A percentile compares a stretch with the other conserved stretches of the same genome.
These are phyloP conservation scores for Amiota mariae DNA, from an alignment of 2,888 invertebrate species.

Conservation along the genomic window DNA sequence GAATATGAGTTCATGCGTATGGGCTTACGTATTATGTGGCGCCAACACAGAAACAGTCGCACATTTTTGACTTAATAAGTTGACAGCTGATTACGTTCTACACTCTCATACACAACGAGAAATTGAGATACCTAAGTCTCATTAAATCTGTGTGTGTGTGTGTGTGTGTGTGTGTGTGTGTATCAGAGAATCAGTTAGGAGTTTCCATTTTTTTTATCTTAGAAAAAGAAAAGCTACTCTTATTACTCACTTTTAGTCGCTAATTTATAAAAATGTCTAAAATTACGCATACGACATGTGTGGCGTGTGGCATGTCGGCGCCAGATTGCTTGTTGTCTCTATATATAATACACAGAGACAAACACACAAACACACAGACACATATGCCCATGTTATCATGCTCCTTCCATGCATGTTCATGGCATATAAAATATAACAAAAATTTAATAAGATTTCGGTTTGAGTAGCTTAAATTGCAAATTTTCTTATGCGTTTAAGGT, in stretches of 20 bases:
- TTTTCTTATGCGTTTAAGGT: conserved; percentile 13
- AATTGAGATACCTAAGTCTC: background rate
- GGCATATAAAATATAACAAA: background rate
- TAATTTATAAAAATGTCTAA: background rate
- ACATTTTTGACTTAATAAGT: conserved; percentile 58
- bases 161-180: background rate
- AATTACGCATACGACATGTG: conserved; percentile 23
- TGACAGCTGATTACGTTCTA: conserved; percentile 48
- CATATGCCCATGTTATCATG: background rate
- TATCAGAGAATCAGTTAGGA: background rate
- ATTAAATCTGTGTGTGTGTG: background rate
- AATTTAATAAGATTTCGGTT: background rate
- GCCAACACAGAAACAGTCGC: too few relatives aligned
- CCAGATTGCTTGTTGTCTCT: too few relatives aligned
- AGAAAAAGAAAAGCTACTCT: conserved; percentile 29
- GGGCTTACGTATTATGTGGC: background rate
- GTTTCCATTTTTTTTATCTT: conserved; percentile 29
- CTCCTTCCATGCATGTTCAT: background rate
- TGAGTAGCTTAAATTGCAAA: conserved; percentile 7
- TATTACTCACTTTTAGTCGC: conserved; percentile 5
- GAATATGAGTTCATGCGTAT: conserved; percentile 13
- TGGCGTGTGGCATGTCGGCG: background rate
- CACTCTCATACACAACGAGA: conserved; percentile 16
- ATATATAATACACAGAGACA: too few relatives aligned
- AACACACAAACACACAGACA: background rate